Conservation (phyloP, 2,797 vertebrate genomes). For the Cercopithecus neglectus region DNA sequence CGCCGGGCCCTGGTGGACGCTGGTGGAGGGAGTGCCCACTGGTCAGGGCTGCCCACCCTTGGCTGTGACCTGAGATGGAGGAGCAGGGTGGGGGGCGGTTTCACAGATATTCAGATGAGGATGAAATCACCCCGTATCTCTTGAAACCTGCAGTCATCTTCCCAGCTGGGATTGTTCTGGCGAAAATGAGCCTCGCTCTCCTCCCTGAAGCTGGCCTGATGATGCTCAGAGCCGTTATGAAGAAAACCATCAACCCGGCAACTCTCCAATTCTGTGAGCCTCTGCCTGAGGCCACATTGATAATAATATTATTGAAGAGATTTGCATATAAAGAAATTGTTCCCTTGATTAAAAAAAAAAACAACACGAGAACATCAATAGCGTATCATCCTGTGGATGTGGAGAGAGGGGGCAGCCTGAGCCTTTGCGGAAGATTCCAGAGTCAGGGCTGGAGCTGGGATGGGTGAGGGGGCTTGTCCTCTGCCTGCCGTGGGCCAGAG, state of each 20-base stretch:
- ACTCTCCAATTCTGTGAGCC: constrained; percentile 56
- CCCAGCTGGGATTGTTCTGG: not conserved
- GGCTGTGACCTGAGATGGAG: not conserved
- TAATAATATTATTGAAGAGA: constrained; percentile 65
- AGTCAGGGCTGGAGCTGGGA: not conserved
- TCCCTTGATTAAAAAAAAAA: constrained; percentile 63
- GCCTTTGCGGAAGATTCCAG: not conserved
- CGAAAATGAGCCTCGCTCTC: constrained; percentile 30
- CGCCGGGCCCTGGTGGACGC: not conserved
- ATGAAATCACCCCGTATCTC: not conserved
- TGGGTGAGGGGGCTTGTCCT: fast-evolving
- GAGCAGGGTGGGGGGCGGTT: not conserved
- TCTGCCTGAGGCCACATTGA: constrained; percentile 74
- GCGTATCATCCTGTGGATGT: not conserved
- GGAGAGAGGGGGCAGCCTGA: not conserved
- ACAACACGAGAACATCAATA: not conserved
- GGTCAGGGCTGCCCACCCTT: not conserved
- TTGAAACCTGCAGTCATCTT: not conserved
- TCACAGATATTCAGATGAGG: not conserved
- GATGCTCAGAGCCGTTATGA: constrained; percentile 36
- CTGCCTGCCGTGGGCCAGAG: not conserved
- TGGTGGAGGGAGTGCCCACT: fast-evolving
- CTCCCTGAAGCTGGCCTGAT: not conserved
- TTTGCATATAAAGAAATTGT: constrained; percentile 75
- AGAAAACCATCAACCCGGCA: constrained; percentile 59